These are phyloP conservation scores for Rhagologus leucostigma DNA, from an alignment of 2,113 vertebrate genomes.

Conservation along the genomic window DNA sequence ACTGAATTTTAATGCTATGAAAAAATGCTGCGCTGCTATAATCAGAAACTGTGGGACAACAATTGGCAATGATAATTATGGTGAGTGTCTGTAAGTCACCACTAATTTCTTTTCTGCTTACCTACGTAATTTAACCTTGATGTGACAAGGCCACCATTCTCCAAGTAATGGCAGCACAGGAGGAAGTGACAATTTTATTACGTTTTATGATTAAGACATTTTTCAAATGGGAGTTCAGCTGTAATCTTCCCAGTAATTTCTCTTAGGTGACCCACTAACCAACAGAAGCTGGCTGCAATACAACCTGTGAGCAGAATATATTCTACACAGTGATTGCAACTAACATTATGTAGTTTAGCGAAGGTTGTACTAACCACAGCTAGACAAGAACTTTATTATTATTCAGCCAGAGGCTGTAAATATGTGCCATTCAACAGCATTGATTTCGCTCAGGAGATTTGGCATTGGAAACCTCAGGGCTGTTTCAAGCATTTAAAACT, in stretches of 20 bases:
- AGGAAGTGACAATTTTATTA: neutral
- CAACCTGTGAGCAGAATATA: neutral
- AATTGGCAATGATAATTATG: neutral
- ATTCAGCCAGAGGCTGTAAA: neutral
- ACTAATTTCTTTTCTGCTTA: neutral
- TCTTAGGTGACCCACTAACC: neutral
- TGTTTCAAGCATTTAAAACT: neutral
- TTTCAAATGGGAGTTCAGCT: neutral
- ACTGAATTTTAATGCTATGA: neutral
- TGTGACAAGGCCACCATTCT: neutral
- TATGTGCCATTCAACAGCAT: fast-evolving
- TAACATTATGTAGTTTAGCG: neutral
- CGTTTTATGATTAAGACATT: neutral
- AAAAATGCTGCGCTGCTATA: neutral
- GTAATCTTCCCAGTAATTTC: neutral
- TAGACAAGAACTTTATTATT: neutral
- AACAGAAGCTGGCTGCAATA: neutral
- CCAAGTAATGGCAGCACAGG: neutral
- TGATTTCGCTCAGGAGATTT: neutral
- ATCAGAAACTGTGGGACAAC: neutral
- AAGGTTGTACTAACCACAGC: neutral
- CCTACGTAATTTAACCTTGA: neutral
- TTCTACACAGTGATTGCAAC: neutral
- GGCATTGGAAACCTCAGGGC: neutral
- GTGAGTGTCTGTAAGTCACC: neutral